A percentile compares a stretch with the other conserved stretches of the same genome.
Conservation (phyloP, 2,113 vertebrate species). For the Rhineura floridana region DNA sequence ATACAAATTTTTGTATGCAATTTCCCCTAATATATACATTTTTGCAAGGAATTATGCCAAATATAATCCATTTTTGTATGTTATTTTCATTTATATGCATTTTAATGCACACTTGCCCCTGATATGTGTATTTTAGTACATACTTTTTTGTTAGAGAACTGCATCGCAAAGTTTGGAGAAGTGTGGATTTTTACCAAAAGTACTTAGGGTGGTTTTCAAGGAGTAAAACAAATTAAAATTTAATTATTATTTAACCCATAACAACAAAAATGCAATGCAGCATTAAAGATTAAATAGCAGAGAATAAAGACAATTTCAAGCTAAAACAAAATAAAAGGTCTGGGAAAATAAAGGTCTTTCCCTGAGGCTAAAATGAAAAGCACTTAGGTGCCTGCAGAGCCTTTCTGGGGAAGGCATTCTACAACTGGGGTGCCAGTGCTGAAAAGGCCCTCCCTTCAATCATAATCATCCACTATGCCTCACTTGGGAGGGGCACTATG, state of each 20-base stretch:
- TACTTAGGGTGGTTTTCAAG: no score
- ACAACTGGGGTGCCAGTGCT: neutral
- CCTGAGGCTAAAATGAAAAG: neutral
- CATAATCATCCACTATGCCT: neutral
- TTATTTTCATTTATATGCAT: no score
- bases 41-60: no score
- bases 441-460: neutral
- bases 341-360: neutral
- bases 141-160: no score
- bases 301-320: neutral
- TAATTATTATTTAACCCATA: neutral
- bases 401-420: no score
- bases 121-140: no score
- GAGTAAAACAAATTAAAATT: slow-evolving; percentile 1
- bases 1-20: no score
- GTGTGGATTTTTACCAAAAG: no score
- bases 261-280: neutral
- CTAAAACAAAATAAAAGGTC: neutral
- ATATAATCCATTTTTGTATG: no score
- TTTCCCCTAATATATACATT: no score
- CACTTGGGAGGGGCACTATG: neutral
- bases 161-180: no score
- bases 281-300: neutral
- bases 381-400: neutral
- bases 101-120: no score